phyloP scores from a whole-genome alignment of 92 coral and sea anemone genomes.

The Parazoanthus darwini region DNA sequence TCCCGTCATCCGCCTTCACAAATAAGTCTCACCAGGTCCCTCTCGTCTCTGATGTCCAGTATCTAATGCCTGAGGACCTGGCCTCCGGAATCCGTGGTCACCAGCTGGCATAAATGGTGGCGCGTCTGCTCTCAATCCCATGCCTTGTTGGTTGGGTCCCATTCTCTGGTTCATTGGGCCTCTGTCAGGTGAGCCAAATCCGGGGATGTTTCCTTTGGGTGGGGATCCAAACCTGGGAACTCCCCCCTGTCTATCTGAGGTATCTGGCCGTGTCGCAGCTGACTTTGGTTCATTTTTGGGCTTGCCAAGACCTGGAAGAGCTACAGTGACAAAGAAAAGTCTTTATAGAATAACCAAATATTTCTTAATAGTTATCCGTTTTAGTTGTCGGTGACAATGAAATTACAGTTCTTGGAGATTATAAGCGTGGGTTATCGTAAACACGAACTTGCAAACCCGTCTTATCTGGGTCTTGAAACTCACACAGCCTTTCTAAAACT shows the following conservation, averaged over 20 bases:
- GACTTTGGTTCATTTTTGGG: slow-evolving; percentile 16
- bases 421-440: too few relatives aligned
- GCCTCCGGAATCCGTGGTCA: slow-evolving; percentile 5
- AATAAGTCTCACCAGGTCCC: slow-evolving; percentile 20
- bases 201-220: slow-evolving; percentile 33
- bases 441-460: too few relatives aligned
- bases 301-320: slow-evolving; percentile 33
- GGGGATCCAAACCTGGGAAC: slow-evolving; percentile 18
- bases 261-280: slow-evolving; percentile 9
- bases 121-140: slow-evolving; percentile 23
- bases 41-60: slow-evolving; percentile 28
- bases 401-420: too few relatives aligned
- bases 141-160: slow-evolving; percentile 15
- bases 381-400: neutral
- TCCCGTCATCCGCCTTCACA: too few relatives aligned
- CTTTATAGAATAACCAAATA: too few relatives aligned
- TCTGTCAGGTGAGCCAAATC: slow-evolving; percentile 22
- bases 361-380: too few relatives aligned
- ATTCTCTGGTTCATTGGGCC: slow-evolving; percentile 30
- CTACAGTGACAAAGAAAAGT: neutral
- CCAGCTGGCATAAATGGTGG: slow-evolving; percentile 35
- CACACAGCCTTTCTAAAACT: too few relatives aligned
- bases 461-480: too few relatives aligned
- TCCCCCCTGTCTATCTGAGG: slow-evolving; percentile 31
- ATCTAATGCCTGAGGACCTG: slow-evolving; percentile 15